A percentile compares a stretch with the other conserved stretches of the same genome.
Conservation (phyloP, 1,140 invertebrate species). For the Drosophila sturtevanti region DNA sequence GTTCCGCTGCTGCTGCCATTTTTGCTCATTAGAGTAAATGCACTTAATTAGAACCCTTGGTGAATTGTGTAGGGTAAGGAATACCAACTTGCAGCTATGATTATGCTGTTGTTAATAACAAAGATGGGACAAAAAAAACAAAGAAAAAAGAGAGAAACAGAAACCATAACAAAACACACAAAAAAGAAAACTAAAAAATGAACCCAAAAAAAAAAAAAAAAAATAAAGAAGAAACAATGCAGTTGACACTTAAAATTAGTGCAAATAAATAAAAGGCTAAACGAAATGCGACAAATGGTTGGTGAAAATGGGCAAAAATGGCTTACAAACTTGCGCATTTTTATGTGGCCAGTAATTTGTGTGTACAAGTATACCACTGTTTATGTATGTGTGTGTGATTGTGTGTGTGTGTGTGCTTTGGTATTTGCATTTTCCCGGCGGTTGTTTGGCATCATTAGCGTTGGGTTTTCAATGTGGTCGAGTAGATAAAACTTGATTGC, state of each 20-base stretch:
- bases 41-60: conserved; percentile 72
- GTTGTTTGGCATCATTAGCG: conserved; percentile 59
- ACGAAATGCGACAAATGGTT: conserved; percentile 71
- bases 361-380: conserved; percentile 31
- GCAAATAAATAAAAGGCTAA: conserved; percentile 77
- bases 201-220: conserved; percentile 25
- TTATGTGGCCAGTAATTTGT: conserved; percentile 54
- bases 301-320: conserved; percentile 38
- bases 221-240: conserved; percentile 51
- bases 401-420: conserved; percentile 3
- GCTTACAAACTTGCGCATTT: conserved; percentile 71
- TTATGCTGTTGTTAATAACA: conserved; percentile 75
- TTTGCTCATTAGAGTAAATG: conserved; percentile 79
- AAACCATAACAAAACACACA: not conserved
- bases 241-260: conserved; percentile 64
- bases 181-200: conserved; percentile 10
- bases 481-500: conserved; percentile 43
- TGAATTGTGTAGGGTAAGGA: conserved; percentile 40
- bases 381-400: not conserved
- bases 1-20: conserved; percentile 42
- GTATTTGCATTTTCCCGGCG: conserved; percentile 53
- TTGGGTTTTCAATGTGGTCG: conserved; percentile 39
- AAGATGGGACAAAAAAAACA: conserved; percentile 46
- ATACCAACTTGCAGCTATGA: conserved; percentile 44
- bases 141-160: not conserved